Evolutionary conservation across 1,140 invertebrate species (phyloP).

Genomic region (Caligus rogercresseyi): DNA sequence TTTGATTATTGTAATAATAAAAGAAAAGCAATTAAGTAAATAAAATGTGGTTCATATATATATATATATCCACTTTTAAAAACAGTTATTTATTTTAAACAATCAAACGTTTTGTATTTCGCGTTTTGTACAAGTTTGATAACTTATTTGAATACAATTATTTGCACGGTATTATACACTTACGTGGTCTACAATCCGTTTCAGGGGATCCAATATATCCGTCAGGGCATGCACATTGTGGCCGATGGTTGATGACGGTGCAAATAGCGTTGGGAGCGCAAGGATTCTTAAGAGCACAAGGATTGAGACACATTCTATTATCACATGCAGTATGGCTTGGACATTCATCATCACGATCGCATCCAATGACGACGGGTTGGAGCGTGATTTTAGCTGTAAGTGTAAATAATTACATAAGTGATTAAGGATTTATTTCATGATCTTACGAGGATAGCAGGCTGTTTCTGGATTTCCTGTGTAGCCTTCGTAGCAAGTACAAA

Average conservation of each 20-base stretch:
- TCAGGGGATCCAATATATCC: conserved; percentile 61
- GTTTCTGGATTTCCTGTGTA: conserved; percentile 67
- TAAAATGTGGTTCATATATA: too few relatives aligned
- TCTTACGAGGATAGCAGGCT: conserved; percentile 40
- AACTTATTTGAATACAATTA: too few relatives aligned
- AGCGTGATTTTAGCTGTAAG: not conserved
- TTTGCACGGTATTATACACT: conserved; percentile 52
- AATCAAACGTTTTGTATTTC: too few relatives aligned
- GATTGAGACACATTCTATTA: conserved; percentile 50
- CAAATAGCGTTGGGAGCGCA: conserved; percentile 67
- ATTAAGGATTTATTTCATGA: not conserved
- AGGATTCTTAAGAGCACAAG: conserved; percentile 41
- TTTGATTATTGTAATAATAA: too few relatives aligned
- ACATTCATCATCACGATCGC: conserved; percentile 54
- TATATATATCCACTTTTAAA: too few relatives aligned
- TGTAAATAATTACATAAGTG: not conserved
- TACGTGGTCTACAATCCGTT: not conserved
- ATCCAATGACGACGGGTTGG: conserved; percentile 44
- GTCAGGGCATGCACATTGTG: conserved; percentile 60
- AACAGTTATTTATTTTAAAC: too few relatives aligned
- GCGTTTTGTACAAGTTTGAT: too few relatives aligned
- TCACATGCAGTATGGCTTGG: conserved; percentile 50
- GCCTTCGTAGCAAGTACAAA: conserved; percentile 53
- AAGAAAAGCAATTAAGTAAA: too few relatives aligned
- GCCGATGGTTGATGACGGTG: conserved; percentile 55